A percentile compares a stretch with the other conserved stretches of the same genome.
These are phyloP conservation scores for Platichthys stellatus DNA, from an alignment of 2,113 vertebrate genomes.

Conservation along the genomic window DNA sequence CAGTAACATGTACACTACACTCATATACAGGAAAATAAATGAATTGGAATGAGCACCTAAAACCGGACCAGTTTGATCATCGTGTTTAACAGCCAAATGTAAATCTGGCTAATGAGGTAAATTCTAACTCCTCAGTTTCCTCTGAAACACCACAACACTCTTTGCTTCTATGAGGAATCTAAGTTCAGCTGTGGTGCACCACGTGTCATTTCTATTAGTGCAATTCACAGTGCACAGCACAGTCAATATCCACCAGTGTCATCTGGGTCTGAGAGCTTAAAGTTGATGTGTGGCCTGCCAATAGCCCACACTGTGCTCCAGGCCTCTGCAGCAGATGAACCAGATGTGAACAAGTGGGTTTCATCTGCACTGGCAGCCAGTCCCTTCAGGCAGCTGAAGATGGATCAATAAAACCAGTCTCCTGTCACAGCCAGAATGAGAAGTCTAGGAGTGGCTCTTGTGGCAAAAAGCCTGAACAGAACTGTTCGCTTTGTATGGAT, in stretches of 20 bases:
- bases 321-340: conserved; percentile 28
- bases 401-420: conserved; percentile 60
- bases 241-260: conserved; percentile 33
- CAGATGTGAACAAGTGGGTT: conserved; percentile 58
- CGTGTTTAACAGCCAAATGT: too few relatives aligned
- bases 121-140: not conserved
- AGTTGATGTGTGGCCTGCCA: conserved; percentile 25
- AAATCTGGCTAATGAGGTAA: too few relatives aligned
- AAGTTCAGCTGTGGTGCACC: not conserved
- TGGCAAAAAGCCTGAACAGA: conserved; percentile 51
- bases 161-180: not conserved
- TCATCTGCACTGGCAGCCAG: conserved; percentile 54
- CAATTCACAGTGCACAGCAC: conserved; percentile 11
- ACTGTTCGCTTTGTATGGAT: conserved; percentile 37
- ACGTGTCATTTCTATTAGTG: not conserved
- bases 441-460: conserved; percentile 50
- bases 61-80: too few relatives aligned
- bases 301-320: not conserved
- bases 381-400: conserved; percentile 17
- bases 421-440: conserved; percentile 51
- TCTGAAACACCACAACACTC: not conserved
- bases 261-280: conserved; percentile 4
- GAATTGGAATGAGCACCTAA: too few relatives aligned
- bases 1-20: too few relatives aligned
- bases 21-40: too few relatives aligned